Base-by-base conservation (phyloP, 2,797 vertebrate species). In the Macroramphosus scolopax region DNA sequence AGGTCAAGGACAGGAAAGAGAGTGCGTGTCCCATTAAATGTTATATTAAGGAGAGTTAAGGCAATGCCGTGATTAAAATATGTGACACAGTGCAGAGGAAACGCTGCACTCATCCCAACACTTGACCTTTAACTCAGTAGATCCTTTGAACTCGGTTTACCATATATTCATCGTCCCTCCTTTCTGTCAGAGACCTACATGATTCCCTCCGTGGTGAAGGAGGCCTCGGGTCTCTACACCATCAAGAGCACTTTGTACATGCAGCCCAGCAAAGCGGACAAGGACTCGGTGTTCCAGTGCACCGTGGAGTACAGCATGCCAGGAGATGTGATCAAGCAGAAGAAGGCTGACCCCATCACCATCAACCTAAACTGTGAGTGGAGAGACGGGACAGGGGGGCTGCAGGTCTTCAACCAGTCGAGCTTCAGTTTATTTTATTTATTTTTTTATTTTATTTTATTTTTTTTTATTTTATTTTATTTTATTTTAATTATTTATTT, bases 291-390 rank as follows among this genome's bases (percentile, higher is more conserved):
- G 31, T 94, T 93, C 75, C 78, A 85, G 38, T 96, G 94, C 71
- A 78, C 64, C 0, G 91, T 89, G 30, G 87, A 83, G 70, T 93
- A 92, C 83, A 63, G 25, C 6, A 81, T 92, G 82, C 91, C 89
- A 0, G 33, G 17, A 0, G 60, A 51, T 1, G 17, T 38, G 7
- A 80, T 76, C 0, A 63, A 74, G 44, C 72, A 56, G 32, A 82
- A 84, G 53, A 80, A 80, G 47, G 92, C 93, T 0, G 35, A 80
- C 1, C 3, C 20, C 31, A 93, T 94, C 82, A 68, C 25, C 26
- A 84, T 95, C 68, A 80, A 82, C 8, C 70, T 96, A 61, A 91
- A 92, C 84, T 96, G 94, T 96, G 77, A 93, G 94, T 86, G 17
- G 11, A 13, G 5, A 2, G 18, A n/a, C 6, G 11, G n/a, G 33